phyloP scores from a whole-genome alignment of 92 coral and sea anemone genomes.

The Parazoanthus darwini region DNA sequence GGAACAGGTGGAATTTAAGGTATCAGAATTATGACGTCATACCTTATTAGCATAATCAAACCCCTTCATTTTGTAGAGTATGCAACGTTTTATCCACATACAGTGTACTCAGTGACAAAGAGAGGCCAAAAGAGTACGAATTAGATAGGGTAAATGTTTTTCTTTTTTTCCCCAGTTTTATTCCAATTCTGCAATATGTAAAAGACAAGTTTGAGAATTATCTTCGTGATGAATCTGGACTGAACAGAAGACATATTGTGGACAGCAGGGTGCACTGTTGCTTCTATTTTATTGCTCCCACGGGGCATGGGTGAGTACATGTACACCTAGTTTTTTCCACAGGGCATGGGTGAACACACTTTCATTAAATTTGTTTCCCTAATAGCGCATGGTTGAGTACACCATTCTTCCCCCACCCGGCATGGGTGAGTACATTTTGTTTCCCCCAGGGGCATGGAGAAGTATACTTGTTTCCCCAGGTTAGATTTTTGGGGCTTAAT shows the following conservation, averaged over 20 bases:
- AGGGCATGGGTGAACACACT: not conserved
- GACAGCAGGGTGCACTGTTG: slow-evolving; percentile 96
- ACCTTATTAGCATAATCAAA: no score
- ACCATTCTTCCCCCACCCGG: not conserved
- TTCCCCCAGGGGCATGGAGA: slow-evolving; percentile 49
- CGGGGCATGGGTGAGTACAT: slow-evolving; percentile 86
- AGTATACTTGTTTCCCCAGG: not conserved
- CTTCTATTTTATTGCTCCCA: slow-evolving; percentile 89
- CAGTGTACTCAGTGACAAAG: no score
- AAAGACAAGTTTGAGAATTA: slow-evolving; percentile 89
- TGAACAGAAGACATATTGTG: slow-evolving; percentile 86
- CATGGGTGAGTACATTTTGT: not conserved
- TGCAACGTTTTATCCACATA: no score
- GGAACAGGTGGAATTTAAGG: no score
- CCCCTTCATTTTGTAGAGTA: no score
- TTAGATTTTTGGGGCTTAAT: no score
- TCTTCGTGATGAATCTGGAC: slow-evolving; percentile 91
- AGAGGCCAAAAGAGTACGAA: no score
- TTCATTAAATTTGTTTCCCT: not conserved
- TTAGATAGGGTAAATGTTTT: not conserved
- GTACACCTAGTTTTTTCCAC: not conserved
- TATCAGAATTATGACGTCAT: no score
- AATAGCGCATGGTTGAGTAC: not conserved
- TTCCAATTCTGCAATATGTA: slow-evolving; percentile 87
- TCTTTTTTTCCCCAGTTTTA: slow-evolving; percentile 58